Base-by-base conservation (phyloP, 2,797 vertebrate species). In the Zonotrichia albicollis region DNA sequence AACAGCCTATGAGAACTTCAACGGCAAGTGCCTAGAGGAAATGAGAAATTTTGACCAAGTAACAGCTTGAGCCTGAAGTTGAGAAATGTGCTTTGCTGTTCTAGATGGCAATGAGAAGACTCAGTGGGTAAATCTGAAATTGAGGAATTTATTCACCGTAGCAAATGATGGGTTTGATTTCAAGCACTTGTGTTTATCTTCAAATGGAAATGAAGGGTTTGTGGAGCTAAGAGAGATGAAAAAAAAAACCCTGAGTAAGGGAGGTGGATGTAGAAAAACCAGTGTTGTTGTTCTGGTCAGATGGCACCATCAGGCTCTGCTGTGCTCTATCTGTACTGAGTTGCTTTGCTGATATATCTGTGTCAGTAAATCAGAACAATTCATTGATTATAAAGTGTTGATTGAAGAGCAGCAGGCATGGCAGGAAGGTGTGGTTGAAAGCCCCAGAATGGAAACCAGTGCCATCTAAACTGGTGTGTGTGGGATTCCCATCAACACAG, bases 301-400 rank as follows among this genome's bases (percentile, higher is more conserved):
- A 8, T 29, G 25, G 17, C 34, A 9, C 38, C 54, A 50, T 38
- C 64, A 13, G 43, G 8, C 8, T 65, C 66, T 38, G 38, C 66
- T 43, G 53, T n/a, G 53, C n/a, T 19, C 45, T 19, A 4, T 50
- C 2, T 3, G 0, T 29, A 9, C 61, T 11, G 25, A 50, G 62
- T 51, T 2, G 4, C 64, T 94, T 92, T 92, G 84, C 91, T 96
- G 50, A 8, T 50, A 67, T 83, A 96, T 81, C 76, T 82, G 86
- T 92, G 42, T 65, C 51, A 13, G 3, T 36, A 27, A 87, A 92
- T 84, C 27, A 40, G 87, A 89, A 90, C 70, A 79, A 36, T 78
- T 76, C 89, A 72, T 92, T 53, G 85, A 60, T 93, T 90, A 42
- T 88, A 32, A 92, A 94, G 78, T 45, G 93, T 68, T 71, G 77